Conservation (phyloP, 2,797 vertebrate genomes). For the Liparis tanakae region DNA sequence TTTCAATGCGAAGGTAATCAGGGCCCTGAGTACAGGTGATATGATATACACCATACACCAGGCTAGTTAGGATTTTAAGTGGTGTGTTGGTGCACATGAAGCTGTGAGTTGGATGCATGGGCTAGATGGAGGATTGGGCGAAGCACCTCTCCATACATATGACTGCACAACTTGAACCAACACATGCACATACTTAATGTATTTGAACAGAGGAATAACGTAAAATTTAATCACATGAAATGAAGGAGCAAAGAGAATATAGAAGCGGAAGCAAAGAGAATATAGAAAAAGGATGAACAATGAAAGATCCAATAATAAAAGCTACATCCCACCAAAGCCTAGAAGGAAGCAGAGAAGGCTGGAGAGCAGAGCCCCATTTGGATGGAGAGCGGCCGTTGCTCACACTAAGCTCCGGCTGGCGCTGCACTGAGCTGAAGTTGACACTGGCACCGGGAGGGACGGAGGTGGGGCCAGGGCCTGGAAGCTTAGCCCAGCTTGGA, state of each 20-base stretch:
- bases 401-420: conserved; percentile 57
- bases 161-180: conserved; percentile 1
- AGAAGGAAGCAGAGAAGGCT: neutral
- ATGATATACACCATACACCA: conserved; percentile 32
- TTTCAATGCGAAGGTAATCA: too few relatives aligned
- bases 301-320: neutral
- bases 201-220: neutral
- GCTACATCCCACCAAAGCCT: neutral
- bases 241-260: accelerated
- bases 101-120: conserved; percentile 3
- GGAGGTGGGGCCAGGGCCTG: conserved; percentile 50
- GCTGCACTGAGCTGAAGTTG: conserved; percentile 57
- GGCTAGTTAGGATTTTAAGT: conserved; percentile 14
- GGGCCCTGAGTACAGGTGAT: conserved; percentile 33
- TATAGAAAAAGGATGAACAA: neutral
- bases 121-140: conserved; percentile 5
- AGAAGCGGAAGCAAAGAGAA: neutral
- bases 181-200: too few relatives aligned
- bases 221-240: neutral
- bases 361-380: conserved; percentile 4
- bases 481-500: conserved; percentile 68
- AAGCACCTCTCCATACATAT: conserved; percentile 8
- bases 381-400: conserved; percentile 31
- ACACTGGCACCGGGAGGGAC: conserved; percentile 56
- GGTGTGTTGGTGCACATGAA: conserved; percentile 27